Evolutionary conservation across 2,888 invertebrate genomes (phyloP), one percentile per base, ranked within the genome.

Genomic region (Macrosoma leucophasiata): DNA sequence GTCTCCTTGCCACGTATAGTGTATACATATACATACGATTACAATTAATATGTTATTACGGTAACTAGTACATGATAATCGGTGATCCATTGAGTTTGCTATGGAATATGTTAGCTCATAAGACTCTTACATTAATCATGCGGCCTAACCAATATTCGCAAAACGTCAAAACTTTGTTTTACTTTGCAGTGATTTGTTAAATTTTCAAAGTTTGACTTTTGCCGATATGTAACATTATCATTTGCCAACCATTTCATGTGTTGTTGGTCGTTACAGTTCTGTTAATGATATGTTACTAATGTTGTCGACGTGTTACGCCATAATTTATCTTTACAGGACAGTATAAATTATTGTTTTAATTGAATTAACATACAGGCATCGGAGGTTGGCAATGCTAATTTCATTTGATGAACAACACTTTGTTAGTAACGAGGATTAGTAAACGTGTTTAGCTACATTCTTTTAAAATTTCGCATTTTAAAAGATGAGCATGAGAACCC

Each of bases 391-490:
- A 29, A 41, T 43, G 47, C 49, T 54, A 46, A 50, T 46, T 50
- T 45, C 46, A 50, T 48, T 55, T 54, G 41, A 55, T 43, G 39
- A 36, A 35, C 46, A 43, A 42, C n/a, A n/a, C n/a, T 29, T 36
- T 46, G 68, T 78, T 75, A 76, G 71, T 75, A 56, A 48, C 55
- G 60, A 50, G 40, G 59, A 62, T 73, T 71, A 74, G 64, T 71
- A 65, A 51, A 51, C 53, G 62, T 61, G 61, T 54, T 40, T 40
- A 42, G 75, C 84, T 77, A 32, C 72, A 52, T 55, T 64, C 79
- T 71, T 73, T 81, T 70, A 81, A 84, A 82, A 79, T 43, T 45
- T 61, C 41, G 56, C 58, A n/a, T 76, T 81, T 82, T 76, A 78
- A 81, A 76, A 76, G 79, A 72, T 53, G 78, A 84, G 82, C 79